Evolutionary conservation across 1,140 invertebrate genomes (phyloP), one percentile per base, ranked within the genome.

Genomic region (Bombus confusus): DNA sequence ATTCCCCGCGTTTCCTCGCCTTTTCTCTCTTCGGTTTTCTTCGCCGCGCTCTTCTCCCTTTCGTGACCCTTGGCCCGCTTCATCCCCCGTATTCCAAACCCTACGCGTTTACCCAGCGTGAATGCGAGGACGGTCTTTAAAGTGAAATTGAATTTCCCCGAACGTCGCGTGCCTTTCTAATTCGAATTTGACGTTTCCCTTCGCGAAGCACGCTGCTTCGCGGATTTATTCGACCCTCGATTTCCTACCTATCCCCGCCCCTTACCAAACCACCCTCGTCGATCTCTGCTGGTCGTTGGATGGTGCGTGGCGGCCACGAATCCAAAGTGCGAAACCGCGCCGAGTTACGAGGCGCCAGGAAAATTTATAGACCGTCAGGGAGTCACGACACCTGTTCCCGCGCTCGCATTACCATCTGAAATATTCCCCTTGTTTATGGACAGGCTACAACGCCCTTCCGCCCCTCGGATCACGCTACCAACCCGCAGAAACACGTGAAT

Each of bases 131-230:
- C 72, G 77, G 59, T 80, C 86, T 83, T 87, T 87, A 87, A 89
- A 89, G 62, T 76, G 85, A 90, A 91, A 91, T 91, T 91, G 73
- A 90, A 91, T 91, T 90, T 91, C 90, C 83, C 57, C 76, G 59
- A 77, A 71, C 81, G 82, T 71, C 71, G 85, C 80, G 76, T 72
- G 59, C 80, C 79, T 82, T 85, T 90, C 90, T 91, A 91, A 91
- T 91, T 91, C 91, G 91, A 88, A 88, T 91, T 91, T 90, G 85
- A 91, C 88, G 86, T 86, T 88, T 90, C 66, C 72, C 37, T 25
- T 34, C 66, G 66, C 15, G 34, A 22, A 4, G 8, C 12, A 25
- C 2, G 9, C 8, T 34, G 15, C 31, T 37, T 31, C 66, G 66
- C 77, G 68, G 87, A 91, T 91, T 91, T 90, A 91, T 90, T 13